A percentile compares a stretch with the other conserved stretches of the same genome.
These are phyloP conservation scores for Frieseomelitta varia DNA, from an alignment of 1,140 invertebrate species.

Conservation along the genomic window DNA sequence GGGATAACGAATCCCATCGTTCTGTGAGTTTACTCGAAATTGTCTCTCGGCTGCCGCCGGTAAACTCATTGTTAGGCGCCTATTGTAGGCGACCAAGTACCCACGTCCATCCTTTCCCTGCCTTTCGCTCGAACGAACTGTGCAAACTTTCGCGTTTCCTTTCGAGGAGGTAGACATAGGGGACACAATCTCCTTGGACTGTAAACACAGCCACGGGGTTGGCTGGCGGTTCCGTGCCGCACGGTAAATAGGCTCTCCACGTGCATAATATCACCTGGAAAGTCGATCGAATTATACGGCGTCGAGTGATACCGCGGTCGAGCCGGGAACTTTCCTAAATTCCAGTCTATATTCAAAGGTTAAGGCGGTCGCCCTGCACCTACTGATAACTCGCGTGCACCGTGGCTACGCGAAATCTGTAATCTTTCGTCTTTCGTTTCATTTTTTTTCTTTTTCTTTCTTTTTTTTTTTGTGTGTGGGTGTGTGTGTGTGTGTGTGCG, in stretches of 20 bases:
- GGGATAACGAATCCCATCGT: conserved; percentile 56
- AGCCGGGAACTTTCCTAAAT: conserved; percentile 5
- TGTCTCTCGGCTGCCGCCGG: conserved; percentile 34
- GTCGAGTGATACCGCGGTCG: not conserved
- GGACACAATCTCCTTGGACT: conserved; percentile 47
- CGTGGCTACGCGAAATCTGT: not conserved
- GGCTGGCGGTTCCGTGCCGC: not conserved
- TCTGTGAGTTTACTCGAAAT: conserved; percentile 52
- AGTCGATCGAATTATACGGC: conserved; percentile 38
- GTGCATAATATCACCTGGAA: conserved; percentile 41
- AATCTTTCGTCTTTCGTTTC: too few relatives aligned
- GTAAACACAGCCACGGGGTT: conserved; percentile 36
- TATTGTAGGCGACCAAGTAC: conserved; percentile 32
- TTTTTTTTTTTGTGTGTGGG: too few relatives aligned
- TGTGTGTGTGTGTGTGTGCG: not conserved
- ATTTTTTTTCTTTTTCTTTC: too few relatives aligned
- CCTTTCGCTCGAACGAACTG: conserved; percentile 46
- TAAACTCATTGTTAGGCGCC: conserved; percentile 54
- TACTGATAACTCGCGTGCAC: not conserved
- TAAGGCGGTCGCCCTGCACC: not conserved
- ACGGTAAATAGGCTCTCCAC: conserved; percentile 44
- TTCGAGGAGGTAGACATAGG: conserved; percentile 42
- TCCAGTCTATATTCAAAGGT: not conserved
- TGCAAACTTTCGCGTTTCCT: conserved; percentile 52
- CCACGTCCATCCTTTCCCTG: conserved; percentile 21